Evolutionary conservation across 2,113 vertebrate species (phyloP).

Genomic region (Athene noctua): DNA sequence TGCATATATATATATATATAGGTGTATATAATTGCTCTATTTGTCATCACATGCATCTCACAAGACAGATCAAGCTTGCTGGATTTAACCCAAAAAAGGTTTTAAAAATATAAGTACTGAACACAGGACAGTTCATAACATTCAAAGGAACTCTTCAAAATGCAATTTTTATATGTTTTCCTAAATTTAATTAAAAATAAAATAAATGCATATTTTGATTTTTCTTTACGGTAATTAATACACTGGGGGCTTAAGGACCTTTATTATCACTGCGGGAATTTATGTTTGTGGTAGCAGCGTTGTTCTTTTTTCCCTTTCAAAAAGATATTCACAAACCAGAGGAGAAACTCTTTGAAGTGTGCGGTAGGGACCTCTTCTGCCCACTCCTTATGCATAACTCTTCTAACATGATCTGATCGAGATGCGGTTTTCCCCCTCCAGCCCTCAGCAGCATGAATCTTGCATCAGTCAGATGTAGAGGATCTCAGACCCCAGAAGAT

Average conservation of each 20-base stretch:
- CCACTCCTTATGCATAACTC: not conserved
- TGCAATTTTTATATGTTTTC: not conserved
- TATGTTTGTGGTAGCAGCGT: not conserved
- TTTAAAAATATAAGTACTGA: not conserved
- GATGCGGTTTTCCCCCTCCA: not conserved
- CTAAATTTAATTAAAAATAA: constrained; percentile 15
- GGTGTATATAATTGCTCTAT: not conserved
- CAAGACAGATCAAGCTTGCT: not conserved
- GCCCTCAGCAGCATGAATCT: not conserved
- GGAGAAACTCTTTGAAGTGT: constrained; percentile 28
- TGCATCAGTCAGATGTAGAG: not conserved
- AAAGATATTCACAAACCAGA: constrained; percentile 1
- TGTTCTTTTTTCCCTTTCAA: not conserved
- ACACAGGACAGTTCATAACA: not conserved
- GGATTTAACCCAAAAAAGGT: not conserved
- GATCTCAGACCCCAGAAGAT: not conserved
- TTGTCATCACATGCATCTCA: not conserved
- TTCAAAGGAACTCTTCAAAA: not conserved
- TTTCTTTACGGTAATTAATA: constrained; percentile 43
- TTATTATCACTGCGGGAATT: not conserved
- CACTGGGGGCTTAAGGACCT: constrained; percentile 8
- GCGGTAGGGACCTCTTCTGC: constrained; percentile 12
- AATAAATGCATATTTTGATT: not conserved
- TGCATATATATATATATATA: not conserved
- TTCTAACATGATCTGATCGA: not conserved